Evolutionary conservation across 1,140 invertebrate genomes (phyloP).

Genomic region (Cataglyphis hispanica): DNA sequence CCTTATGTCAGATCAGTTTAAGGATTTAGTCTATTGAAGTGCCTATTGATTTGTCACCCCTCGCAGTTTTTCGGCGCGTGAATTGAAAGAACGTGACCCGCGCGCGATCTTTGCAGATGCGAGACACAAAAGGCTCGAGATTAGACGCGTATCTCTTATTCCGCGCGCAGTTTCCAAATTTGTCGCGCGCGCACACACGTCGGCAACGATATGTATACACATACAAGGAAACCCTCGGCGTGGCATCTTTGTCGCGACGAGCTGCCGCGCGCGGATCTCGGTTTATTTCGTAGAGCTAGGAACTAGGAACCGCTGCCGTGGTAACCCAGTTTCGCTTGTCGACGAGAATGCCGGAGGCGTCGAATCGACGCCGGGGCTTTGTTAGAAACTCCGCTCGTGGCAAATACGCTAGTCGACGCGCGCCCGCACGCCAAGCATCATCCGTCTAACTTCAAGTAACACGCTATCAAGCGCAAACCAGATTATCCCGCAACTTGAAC

Average conservation of each 20-base stretch:
- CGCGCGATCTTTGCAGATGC: slow-evolving; percentile 69
- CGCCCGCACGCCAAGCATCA: slow-evolving; percentile 1
- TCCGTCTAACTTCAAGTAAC: slow-evolving; percentile 41
- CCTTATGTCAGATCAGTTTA: slow-evolving; percentile 63
- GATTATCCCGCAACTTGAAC: slow-evolving; percentile 38
- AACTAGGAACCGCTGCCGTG: background rate
- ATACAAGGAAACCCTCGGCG: slow-evolving; percentile 4
- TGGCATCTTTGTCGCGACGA: slow-evolving; percentile 49
- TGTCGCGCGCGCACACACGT: background rate
- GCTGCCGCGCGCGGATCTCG: slow-evolving; percentile 1
- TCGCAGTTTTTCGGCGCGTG: slow-evolving; percentile 30
- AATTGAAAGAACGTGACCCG: slow-evolving; percentile 34
- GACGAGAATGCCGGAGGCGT: slow-evolving; percentile 22
- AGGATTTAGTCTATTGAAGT: slow-evolving; percentile 64
- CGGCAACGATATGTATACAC: background rate
- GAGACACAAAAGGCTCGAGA: slow-evolving; percentile 62
- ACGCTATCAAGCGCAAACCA: slow-evolving; percentile 36
- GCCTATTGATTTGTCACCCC: slow-evolving; percentile 51
- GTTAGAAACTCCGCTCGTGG: slow-evolving; percentile 44
- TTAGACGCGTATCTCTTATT: slow-evolving; percentile 69
- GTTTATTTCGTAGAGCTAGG: slow-evolving; percentile 44
- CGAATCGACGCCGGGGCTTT: slow-evolving; percentile 49
- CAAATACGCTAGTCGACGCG: slow-evolving; percentile 18
- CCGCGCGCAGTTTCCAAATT: slow-evolving; percentile 51
- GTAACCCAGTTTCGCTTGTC: slow-evolving; percentile 68